Evolutionary conservation across 2,113 vertebrate genomes (phyloP), one percentile per base, ranked within the genome.

Genomic region (Anthoscopus minutus): DNA sequence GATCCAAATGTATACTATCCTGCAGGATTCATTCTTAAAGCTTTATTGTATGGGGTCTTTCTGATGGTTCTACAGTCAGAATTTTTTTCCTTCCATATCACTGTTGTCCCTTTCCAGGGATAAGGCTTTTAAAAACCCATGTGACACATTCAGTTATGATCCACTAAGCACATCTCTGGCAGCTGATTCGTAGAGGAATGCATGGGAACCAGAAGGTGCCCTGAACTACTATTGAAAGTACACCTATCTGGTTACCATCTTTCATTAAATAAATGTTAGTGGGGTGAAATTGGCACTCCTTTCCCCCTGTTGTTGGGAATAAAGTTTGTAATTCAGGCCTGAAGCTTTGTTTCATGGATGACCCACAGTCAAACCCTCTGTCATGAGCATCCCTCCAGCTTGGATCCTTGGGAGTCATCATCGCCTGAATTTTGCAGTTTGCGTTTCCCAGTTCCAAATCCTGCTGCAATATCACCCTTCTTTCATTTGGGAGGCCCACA

Each of bases 251-350:
- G 11, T 92, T 76, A 54, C 37, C 10, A 67, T 84, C 72, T 86
- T 93, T 81, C 40, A 44, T 88, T 86, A 96, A 73, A 71, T 67
- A 86, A 44, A 86, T 48, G 60, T 64, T 81, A 92, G 67, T 77
- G 48, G 60, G 14, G 28, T 78, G 72, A 81, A 81, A 71, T n/a
- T 65, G 22, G 35, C 37, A 73, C 18, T 24, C 20, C 24, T 71
- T 44, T 56, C n/a, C 17, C 35, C 2, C 4, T 0, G 0, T 44
- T 5, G 1, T 80, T 44, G 47, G 33, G 28, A 37, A 14, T 14
- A 71, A 66, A 16, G 33, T 58, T 81, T 90, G 50, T 40, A 71
- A 66, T 60, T 66, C 37, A 71, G 74, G 60, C 12, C 20, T 3
- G 5, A 3, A 3, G 10, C 11, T 80, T 53, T 38, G 17, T 40